Percentiles rank a stretch among this genome's conserved stretches.
phyloP scores from a whole-genome alignment of 2,113 vertebrate genomes.

The Stegastes partitus region DNA sequence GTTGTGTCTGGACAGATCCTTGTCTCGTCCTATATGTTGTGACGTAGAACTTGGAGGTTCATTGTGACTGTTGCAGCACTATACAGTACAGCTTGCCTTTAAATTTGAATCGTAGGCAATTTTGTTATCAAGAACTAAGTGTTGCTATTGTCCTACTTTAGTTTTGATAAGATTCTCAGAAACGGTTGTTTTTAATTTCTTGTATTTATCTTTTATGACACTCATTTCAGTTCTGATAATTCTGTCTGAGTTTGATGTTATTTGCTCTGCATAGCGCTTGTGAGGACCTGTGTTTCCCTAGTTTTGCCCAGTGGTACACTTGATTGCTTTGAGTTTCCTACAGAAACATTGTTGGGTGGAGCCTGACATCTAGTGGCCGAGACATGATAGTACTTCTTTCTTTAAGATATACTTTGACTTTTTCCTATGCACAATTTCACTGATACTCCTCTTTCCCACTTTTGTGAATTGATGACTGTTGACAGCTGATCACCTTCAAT shows the following conservation, averaged over 20 bases:
- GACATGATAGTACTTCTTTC: not conserved
- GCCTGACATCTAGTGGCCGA: slow-evolving; percentile 73
- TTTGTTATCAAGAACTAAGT: too few species aligned
- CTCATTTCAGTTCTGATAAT: not conserved
- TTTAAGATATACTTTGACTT: not conserved
- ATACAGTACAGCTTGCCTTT: too few species aligned
- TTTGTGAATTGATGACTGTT: not conserved
- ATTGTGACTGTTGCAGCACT: not conserved
- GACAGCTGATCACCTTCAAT: slow-evolving; percentile 10
- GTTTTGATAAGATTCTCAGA: not conserved
- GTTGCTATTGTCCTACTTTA: not conserved
- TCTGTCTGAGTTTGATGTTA: not conserved
- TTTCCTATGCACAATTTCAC: not conserved
- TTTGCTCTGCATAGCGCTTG: not conserved
- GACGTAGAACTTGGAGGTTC: not conserved
- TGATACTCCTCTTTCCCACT: not conserved
- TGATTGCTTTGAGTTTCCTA: not conserved
- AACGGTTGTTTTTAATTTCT: not conserved
- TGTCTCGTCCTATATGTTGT: not conserved
- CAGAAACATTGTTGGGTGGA: slow-evolving; percentile 36
- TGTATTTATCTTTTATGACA: not conserved
- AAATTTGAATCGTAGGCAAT: too few species aligned
- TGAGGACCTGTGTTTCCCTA: not conserved
- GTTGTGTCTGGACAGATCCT: not conserved
- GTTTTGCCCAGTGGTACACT: not conserved